These are phyloP conservation scores for Cylindroiulus punctatus DNA, from an alignment of 2,888 invertebrate species.

Conservation along the genomic window DNA sequence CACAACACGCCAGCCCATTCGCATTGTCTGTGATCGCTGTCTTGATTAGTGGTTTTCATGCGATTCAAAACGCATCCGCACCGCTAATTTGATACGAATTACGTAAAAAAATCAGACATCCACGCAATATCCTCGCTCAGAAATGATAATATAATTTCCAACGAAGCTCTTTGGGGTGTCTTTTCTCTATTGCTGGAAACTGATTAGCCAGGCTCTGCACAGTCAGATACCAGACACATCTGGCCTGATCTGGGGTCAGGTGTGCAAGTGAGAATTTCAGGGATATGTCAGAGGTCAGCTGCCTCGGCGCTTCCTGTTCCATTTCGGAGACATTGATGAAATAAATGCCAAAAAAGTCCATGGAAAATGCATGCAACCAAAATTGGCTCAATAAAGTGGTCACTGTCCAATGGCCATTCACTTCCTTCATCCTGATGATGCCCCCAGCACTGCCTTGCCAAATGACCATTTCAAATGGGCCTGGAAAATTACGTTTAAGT, in stretches of 20 bases:
- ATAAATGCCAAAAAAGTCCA: constrained; percentile 9
- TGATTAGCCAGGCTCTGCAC: too few relatives aligned
- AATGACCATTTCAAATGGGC: constrained; percentile 25
- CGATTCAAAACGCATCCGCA: constrained; percentile 29
- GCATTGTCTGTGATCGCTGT: constrained; percentile 4
- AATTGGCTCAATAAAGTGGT: background rate
- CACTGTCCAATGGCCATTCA: background rate
- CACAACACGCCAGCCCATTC: constrained; percentile 3
- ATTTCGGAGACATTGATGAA: constrained; percentile 1
- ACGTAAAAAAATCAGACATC: background rate
- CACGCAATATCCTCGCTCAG: background rate
- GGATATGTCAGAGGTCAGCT: background rate
- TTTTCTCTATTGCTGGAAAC: too few relatives aligned
- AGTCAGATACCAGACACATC: too few relatives aligned
- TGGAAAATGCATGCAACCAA: background rate
- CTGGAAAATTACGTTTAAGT: constrained; percentile 29
- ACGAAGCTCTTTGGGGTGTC: too few relatives aligned
- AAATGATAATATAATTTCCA: background rate
- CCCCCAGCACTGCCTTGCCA: background rate
- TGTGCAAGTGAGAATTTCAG: background rate
- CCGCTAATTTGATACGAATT: background rate
- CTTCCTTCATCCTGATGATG: constrained; percentile 15
- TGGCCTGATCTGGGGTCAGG: too few relatives aligned
- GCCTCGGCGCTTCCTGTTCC: background rate
- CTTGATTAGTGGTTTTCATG: constrained; percentile 27